Conservation (phyloP, 2,797 vertebrate species). For the Remorina albescens region DNA sequence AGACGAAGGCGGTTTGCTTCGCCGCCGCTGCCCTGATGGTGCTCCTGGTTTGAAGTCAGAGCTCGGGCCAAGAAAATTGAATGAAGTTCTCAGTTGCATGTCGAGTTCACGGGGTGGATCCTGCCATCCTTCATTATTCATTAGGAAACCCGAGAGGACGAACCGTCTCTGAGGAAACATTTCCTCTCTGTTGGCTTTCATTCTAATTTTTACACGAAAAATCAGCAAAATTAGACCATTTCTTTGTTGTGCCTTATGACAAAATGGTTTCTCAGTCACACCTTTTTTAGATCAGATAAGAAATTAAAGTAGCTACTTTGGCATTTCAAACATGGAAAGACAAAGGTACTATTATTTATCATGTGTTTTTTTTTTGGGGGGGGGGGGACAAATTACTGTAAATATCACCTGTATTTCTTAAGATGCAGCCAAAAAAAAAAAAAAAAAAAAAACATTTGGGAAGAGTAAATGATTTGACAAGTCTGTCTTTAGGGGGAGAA, state of each 20-base stretch:
- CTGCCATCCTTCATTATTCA: conserved; percentile 77
- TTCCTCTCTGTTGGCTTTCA: neutral
- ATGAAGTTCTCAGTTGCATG: conserved; percentile 55
- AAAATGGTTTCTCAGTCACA: no score
- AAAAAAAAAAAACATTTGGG: neutral
- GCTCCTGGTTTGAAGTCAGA: conserved; percentile 2
- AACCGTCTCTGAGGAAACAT: neutral
- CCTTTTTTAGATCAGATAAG: no score
- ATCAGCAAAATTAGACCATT: no score
- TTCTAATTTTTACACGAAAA: neutral
- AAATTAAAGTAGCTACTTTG: no score
- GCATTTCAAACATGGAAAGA: no score
- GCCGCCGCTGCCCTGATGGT: fast-evolving
- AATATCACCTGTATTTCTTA: no score
- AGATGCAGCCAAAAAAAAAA: no score
- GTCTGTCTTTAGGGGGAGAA: neutral
- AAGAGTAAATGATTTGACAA: neutral
- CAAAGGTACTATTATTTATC: no score
- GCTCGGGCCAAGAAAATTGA: neutral
- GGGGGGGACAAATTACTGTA: no score
- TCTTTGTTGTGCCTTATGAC: no score
- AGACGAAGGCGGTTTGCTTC: neutral
- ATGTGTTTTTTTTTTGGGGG: no score
- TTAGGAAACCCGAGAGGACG: conserved; percentile 71
- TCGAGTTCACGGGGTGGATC: conserved; percentile 33